Evolutionary conservation across 2,113 vertebrate genomes (phyloP), one percentile per base, ranked within the genome.

Genomic region (Macrotus californicus): DNA sequence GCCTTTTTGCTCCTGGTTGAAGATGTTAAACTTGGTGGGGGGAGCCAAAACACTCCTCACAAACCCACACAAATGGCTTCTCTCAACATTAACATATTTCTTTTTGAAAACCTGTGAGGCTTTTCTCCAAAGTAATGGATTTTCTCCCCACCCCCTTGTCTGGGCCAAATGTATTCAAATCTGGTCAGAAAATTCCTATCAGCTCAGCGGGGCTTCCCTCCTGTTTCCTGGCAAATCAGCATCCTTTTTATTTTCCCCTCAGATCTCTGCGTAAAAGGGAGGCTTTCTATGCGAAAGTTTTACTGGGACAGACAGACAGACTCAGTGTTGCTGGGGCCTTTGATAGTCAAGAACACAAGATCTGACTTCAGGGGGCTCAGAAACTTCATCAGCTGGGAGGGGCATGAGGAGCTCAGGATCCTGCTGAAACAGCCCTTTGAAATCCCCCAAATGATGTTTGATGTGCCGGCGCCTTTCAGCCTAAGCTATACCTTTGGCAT

Each of bases 61-160:
- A 97, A 97, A 97, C 95, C 94, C 93, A 96, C 31, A 98, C 88
- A 97, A 97, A 97, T 97, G 69, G 95, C 93, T 97, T 94, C 91
- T 97, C 93, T 95, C 91, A 73, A 59, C 96, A 98, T 98, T 98
- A 98, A 98, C 98, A 98, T 98, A 98, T 98, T 98, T 98, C 95
- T 98, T 98, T 98, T 98, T 98, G 98, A 98, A 98, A 98, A 97
- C 81, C 96, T 92, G 94, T 97, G 97, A 98, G 97, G 97, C 97
- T 98, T 98, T 98, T 98, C 97, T 98, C 97, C 98, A 98, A 98
- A 98, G 98, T 98, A 98, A 98, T 98, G 98, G 98, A 98, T 98
- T 98, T 98, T 90, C 3, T 86, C 11, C 59, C 96, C 50, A 76
- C 82, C 87, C 84, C 97, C 97, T 98, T 97, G 97, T 98, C 97